These are phyloP conservation scores for Cheilosia urbana DNA, from an alignment of 2,888 invertebrate genomes.

Conservation along the genomic window DNA sequence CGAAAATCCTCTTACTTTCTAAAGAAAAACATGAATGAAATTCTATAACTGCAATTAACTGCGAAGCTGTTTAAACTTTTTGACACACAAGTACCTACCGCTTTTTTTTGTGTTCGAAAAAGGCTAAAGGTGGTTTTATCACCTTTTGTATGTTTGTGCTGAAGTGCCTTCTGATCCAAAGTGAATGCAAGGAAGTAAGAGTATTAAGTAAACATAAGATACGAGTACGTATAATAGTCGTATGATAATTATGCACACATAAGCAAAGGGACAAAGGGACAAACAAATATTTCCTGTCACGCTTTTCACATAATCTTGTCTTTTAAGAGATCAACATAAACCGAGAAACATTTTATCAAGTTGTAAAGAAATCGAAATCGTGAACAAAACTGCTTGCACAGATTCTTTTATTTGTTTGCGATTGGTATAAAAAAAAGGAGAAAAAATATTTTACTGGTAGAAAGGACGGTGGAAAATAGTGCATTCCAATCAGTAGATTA, in stretches of 20 bases:
- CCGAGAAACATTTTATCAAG: background rate
- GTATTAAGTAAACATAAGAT: no score
- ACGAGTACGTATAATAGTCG: no score
- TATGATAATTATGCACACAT: no score
- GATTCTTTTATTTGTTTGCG: background rate
- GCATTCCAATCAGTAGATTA: background rate
- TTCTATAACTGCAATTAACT: constrained; percentile 37
- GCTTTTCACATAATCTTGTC: background rate
- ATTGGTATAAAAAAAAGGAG: background rate
- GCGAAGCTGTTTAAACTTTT: constrained; percentile 5
- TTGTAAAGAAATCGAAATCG: background rate
- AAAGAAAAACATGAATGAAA: constrained; percentile 31
- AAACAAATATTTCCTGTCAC: background rate
- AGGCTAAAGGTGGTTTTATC: no score
- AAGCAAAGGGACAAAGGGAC: no score
- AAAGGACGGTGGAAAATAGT: background rate
- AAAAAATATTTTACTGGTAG: background rate
- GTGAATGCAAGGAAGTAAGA: no score
- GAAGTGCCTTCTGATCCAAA: no score
- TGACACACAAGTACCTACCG: constrained; percentile 12
- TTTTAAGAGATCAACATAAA: background rate
- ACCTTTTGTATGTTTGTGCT: no score
- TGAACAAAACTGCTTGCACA: background rate
- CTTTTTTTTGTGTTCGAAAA: background rate
- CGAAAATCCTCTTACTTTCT: constrained; percentile 59